These are phyloP conservation scores for Cremastinae sp. DNA, from an alignment of 2,888 invertebrate genomes.

Conservation along the genomic window DNA sequence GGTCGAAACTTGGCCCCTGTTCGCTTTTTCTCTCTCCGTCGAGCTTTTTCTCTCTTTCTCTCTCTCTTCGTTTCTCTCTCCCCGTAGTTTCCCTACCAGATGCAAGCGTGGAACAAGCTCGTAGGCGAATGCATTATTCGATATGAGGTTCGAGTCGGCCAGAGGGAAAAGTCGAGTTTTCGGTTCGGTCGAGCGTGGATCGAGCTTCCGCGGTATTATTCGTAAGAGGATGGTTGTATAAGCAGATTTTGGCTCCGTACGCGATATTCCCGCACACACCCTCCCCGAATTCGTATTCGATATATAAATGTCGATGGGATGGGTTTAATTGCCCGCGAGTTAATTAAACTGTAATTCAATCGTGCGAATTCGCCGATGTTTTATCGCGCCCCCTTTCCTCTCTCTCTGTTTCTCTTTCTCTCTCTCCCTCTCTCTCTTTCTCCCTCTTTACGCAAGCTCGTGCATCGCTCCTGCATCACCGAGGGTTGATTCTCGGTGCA, in stretches of 20 bases:
- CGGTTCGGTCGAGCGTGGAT: conserved; percentile 57
- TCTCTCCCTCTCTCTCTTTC: no score
- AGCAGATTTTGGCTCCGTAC: conserved; percentile 21
- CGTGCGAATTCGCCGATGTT: conserved; percentile 78
- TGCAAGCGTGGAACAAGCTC: conserved; percentile 73
- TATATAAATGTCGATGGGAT: conserved; percentile 55
- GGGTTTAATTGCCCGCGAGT: conserved; percentile 77
- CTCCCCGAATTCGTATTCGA: conserved; percentile 24
- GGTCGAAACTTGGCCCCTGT: conserved; percentile 67
- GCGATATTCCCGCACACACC: conserved; percentile 11
- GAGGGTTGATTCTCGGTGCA: conserved; percentile 34
- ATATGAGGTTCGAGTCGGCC: conserved; percentile 61
- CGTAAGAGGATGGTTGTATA: conserved; percentile 55
- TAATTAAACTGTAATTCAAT: conserved; percentile 79
- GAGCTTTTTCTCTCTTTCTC: neutral
- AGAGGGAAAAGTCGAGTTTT: conserved; percentile 53
- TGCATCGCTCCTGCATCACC: conserved; percentile 59
- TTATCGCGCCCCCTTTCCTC: conserved; percentile 69
- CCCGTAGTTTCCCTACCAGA: conserved; percentile 61
- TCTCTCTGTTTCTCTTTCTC: no score
- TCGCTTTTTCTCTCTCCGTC: conserved; percentile 52
- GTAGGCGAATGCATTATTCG: conserved; percentile 75
- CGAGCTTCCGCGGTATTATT: conserved; percentile 56
- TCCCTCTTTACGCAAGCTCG: conserved; percentile 36
- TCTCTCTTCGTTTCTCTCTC: conserved; percentile 9